These are phyloP conservation scores for Oscheius sp. DNA, from an alignment of 2,888 invertebrate species.

Conservation along the genomic window DNA sequence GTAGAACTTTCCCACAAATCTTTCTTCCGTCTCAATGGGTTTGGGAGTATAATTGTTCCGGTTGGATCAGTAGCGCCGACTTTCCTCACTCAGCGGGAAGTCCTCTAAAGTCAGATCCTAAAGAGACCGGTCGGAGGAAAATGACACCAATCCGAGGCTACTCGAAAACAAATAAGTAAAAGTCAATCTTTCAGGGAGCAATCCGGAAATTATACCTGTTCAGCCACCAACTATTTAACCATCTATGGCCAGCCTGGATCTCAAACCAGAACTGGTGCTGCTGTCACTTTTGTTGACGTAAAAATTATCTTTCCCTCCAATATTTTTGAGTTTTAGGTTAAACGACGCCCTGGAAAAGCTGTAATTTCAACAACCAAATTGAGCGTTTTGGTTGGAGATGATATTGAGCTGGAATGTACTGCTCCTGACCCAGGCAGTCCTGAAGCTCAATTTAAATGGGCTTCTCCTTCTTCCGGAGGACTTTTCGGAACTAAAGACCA, in stretches of 20 bases:
- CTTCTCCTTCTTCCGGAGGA: constrained; percentile 44
- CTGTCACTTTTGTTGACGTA: constrained; percentile 53
- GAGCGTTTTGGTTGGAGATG: constrained; percentile 83
- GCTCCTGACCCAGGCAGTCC: constrained; percentile 84
- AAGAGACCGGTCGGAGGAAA: constrained; percentile 10
- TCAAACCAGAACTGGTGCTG: constrained; percentile 51
- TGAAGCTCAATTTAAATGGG: constrained; percentile 65
- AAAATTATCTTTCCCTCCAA: neutral
- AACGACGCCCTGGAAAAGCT: constrained; percentile 57
- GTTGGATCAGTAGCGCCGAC: constrained; percentile 15
- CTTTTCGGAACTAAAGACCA: constrained; percentile 49
- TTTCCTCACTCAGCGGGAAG: neutral
- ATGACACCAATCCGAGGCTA: neutral
- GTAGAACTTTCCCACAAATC: constrained; percentile 72
- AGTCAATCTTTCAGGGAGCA: constrained; percentile 45
- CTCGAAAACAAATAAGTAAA: neutral
- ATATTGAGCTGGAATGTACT: constrained; percentile 84
- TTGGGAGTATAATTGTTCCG: constrained; percentile 21
- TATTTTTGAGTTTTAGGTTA: constrained; percentile 35
- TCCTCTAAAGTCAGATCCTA: constrained; percentile 17
- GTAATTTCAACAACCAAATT: constrained; percentile 70
- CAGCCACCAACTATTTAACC: constrained; percentile 84
- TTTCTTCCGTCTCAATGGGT: neutral
- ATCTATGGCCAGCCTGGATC: constrained; percentile 70
- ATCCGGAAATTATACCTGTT: constrained; percentile 86